Percentiles rank a stretch among this genome's conserved stretches.
phyloP scores from a whole-genome alignment of 2,888 invertebrate genomes.

The Tiliacea aurago region DNA sequence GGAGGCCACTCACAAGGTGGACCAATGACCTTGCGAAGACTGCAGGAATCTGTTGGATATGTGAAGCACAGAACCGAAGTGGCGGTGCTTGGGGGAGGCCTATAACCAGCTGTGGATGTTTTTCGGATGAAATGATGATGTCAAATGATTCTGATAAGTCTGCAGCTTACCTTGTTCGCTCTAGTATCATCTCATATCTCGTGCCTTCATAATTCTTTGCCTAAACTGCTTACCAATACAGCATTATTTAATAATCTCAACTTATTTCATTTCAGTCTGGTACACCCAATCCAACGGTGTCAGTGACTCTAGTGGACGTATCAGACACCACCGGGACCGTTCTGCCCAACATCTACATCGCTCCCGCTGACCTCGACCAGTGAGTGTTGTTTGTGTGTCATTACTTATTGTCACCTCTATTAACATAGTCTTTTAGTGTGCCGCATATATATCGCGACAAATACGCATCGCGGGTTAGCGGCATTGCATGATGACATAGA shows the following conservation, averaged over 20 bases:
- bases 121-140: neutral
- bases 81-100: neutral
- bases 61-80: neutral
- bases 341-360: slow-evolving; percentile 67
- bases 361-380: slow-evolving; percentile 78
- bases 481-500: neutral
- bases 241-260: neutral
- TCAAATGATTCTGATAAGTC: neutral
- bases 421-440: neutral
- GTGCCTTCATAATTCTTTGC: neutral
- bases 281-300: slow-evolving; percentile 84
- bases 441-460: neutral
- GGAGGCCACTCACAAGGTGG: neutral
- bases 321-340: slow-evolving; percentile 31
- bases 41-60: neutral
- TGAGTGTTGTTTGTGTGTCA: slow-evolving; percentile 69
- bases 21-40: neutral
- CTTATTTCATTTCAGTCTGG: slow-evolving; percentile 79
- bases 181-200: neutral
- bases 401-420: neutral
- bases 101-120: neutral
- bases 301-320: slow-evolving; percentile 81
- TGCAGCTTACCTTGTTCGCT: too few relatives aligned
- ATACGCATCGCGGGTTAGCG: neutral
- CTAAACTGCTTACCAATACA: neutral